Conservation (phyloP, 2,113 vertebrate species). For the Misgurnus anguillicaudatus region DNA sequence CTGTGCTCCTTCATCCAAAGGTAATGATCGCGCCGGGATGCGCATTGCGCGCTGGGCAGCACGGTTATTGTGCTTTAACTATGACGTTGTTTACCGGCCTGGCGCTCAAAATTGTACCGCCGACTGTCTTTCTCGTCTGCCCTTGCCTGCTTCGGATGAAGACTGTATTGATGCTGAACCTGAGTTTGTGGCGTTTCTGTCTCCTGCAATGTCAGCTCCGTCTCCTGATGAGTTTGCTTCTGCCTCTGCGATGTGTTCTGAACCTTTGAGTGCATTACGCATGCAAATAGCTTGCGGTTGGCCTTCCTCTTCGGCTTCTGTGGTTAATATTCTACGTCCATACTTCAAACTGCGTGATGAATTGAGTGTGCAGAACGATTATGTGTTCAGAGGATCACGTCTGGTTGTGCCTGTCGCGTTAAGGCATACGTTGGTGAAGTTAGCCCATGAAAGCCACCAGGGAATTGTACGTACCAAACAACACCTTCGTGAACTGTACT, state of each 20-base stretch:
- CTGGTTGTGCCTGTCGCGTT: neutral
- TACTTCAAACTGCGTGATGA: neutral
- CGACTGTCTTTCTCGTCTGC: neutral
- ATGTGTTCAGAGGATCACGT: neutral
- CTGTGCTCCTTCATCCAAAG: too few species aligned
- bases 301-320: neutral
- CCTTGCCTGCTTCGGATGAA: neutral
- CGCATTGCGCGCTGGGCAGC: too few species aligned
- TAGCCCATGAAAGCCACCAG: too few species aligned
- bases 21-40: too few species aligned
- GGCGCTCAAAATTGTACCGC: neutral
- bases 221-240: too few species aligned
- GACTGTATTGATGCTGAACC: neutral
- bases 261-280: neutral
- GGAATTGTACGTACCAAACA: too few species aligned
- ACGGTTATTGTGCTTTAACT: too few species aligned
- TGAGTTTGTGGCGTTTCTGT: neutral
- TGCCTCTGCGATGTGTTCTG: conserved; percentile 6
- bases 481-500: too few species aligned
- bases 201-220: neutral
- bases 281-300: neutral
- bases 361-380: neutral
- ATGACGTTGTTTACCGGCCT: too few species aligned
- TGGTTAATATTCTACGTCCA: neutral
- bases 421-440: too few species aligned